Evolutionary conservation across 2,797 vertebrate genomes (phyloP).

Genomic region (Stomatorhinus walkeri): DNA sequence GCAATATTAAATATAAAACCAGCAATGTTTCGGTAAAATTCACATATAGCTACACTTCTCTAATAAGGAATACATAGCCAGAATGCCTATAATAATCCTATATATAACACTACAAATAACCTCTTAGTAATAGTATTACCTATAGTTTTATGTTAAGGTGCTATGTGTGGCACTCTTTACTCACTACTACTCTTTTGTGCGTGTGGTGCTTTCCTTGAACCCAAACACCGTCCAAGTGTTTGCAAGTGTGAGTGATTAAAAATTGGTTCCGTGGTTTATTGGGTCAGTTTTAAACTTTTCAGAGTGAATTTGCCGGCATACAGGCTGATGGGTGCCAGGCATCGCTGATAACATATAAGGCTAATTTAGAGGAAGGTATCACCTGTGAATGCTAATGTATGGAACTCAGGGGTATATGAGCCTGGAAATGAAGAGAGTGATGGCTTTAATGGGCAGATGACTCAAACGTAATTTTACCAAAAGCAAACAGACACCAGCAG

Average conservation of each 20-base stretch:
- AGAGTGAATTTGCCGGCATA: not conserved
- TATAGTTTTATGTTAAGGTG: not conserved
- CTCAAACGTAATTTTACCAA: not conserved
- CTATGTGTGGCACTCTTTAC: not conserved
- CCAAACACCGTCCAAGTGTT: not conserved
- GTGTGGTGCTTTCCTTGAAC: not conserved
- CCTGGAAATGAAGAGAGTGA: not conserved
- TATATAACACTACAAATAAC: not conserved
- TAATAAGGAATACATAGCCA: not conserved
- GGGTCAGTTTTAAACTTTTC: not conserved
- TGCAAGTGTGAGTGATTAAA: not conserved
- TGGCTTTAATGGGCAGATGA: slow-evolving; percentile 11
- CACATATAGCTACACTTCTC: not conserved
- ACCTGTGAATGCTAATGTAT: not conserved
- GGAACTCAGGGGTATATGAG: not conserved
- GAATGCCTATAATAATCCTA: not conserved
- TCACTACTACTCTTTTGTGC: not conserved
- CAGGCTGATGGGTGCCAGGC: not conserved
- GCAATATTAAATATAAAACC: not conserved
- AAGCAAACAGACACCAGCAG: not conserved
- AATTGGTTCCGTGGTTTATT: not conserved
- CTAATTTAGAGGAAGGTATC: not conserved
- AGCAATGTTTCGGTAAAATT: not conserved
- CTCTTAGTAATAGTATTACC: not conserved
- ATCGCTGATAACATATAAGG: not conserved